Evolutionary conservation across 2,113 vertebrate species (phyloP), one percentile per base, ranked within the genome.

Genomic region (Poeciliopsis prolifica): DNA sequence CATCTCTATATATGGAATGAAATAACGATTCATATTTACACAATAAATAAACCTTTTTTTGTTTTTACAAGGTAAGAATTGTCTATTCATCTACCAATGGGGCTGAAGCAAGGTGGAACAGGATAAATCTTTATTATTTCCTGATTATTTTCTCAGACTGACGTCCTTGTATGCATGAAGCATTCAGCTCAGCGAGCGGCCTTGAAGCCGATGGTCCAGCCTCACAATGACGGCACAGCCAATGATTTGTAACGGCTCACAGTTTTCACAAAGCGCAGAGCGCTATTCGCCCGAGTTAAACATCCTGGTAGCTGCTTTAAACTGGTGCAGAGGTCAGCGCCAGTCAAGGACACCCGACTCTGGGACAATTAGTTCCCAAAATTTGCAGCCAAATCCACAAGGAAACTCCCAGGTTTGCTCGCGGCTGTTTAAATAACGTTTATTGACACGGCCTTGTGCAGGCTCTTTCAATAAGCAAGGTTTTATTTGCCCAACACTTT

Each of bases 291-390:
- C 58, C 48, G n/a, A 69, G 77, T 30, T n/a, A 35, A 61, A 77
- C 62, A 70, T 68, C 58, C 71, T 12, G 64, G 13, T 72, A 29
- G 78, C 54, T 74, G 63, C 22, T 74, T 71, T 31, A 42, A 2
- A 68, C 64, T 2, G 24, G 69, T 61, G 11, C 35, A 3, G 35
- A 37, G 70, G 63, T 19, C 44, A 62, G 40, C 14, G 22, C 28
- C 31, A 3, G 54, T 26, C 68, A 69, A 58, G 31, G 51, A 61
- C 66, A 61, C 17, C 14, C 5, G 26, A 60, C 0, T 11, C 5
- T 28, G 54, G 19, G 40, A 69, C 66, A 65, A 67, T 60, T 71
- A 12, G 35, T 26, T 7, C 44, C 70, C 78, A 44, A 71, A 29
- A 42, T 68, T 37, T 26, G 7, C 28, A 24, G 68, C 35, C 71